These are phyloP conservation scores for Zenarchopterus dispar DNA, from an alignment of 2,797 vertebrate species.

Conservation along the genomic window DNA sequence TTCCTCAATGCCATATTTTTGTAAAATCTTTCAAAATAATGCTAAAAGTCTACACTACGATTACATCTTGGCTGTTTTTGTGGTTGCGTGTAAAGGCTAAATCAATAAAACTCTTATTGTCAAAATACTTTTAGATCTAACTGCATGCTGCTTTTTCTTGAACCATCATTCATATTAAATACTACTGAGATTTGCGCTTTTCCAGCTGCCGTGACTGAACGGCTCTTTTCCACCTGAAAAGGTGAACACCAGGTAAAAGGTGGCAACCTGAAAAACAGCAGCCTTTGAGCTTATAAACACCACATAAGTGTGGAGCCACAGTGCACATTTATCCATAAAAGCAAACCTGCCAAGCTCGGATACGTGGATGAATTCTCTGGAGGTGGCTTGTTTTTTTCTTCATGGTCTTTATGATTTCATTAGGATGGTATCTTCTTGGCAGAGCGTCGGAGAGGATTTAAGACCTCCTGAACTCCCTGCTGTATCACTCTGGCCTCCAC, in stretches of 20 bases:
- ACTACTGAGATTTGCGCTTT: too few species aligned
- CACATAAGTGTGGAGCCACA: constrained; percentile 11
- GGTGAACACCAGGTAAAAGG: constrained; percentile 16
- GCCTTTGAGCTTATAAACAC: constrained; percentile 15
- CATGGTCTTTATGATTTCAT: constrained; percentile 48
- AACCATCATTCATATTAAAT: too few species aligned
- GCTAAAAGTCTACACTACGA: too few species aligned
- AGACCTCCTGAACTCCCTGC: constrained; percentile 45
- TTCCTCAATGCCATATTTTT: too few species aligned
- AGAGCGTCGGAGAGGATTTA: constrained; percentile 42
- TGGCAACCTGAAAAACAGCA: constrained; percentile 4
- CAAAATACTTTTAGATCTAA: too few species aligned
- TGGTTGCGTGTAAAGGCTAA: too few species aligned
- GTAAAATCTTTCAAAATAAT: too few species aligned
- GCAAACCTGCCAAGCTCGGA: constrained; percentile 25
- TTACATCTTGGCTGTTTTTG: too few species aligned
- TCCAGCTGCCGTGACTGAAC: too few species aligned
- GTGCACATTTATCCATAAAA: constrained; percentile 18
- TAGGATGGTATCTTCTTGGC: constrained; percentile 50
- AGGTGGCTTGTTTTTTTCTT: constrained; percentile 42
- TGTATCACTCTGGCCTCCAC: constrained; percentile 52
- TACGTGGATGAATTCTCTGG: constrained; percentile 29
- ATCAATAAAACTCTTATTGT: too few species aligned
- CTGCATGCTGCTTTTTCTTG: too few species aligned
- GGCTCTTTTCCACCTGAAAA: not conserved